phyloP scores from a whole-genome alignment of 2,888 invertebrate species.

The Rhagium mordax region DNA sequence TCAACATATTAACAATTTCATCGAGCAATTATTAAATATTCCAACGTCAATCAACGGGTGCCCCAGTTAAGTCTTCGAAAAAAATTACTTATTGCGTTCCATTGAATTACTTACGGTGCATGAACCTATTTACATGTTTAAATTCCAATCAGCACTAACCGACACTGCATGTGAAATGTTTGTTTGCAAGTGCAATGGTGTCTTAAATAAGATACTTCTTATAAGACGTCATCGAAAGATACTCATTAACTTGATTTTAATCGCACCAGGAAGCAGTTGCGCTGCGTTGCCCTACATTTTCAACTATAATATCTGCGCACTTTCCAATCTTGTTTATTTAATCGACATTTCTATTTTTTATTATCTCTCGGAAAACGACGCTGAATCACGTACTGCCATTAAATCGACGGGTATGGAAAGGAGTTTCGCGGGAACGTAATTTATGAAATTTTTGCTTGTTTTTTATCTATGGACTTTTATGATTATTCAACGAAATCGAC shows the following conservation, averaged over 20 bases:
- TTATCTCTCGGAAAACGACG: constrained; percentile 29
- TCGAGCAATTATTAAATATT: too few species aligned
- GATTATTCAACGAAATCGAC: neutral
- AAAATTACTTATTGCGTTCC: constrained; percentile 10
- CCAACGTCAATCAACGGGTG: constrained; percentile 3
- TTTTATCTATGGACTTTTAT: neutral
- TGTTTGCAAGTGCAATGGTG: constrained; percentile 1
- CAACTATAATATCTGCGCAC: constrained; percentile 38
- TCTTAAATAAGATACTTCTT: constrained; percentile 14
- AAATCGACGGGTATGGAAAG: constrained; percentile 11
- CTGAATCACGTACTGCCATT: constrained; percentile 26
- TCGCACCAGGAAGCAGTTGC: constrained; percentile 40
- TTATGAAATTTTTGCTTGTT: neutral
- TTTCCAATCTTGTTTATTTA: constrained; percentile 42
- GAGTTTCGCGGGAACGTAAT: constrained; percentile 6
- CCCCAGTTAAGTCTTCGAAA: constrained; percentile 20
- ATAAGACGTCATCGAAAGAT: constrained; percentile 39
- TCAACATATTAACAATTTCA: neutral
- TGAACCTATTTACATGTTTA: constrained; percentile 21
- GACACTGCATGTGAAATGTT: constrained; percentile 13
- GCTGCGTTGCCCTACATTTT: constrained; percentile 39
- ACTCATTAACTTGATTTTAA: constrained; percentile 45
- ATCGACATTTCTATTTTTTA: constrained; percentile 34
- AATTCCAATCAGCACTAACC: constrained; percentile 5
- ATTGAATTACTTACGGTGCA: constrained; percentile 15